Base-by-base conservation (phyloP, 1,140 invertebrate genomes). In the Hylaeus anthracinus region DNA sequence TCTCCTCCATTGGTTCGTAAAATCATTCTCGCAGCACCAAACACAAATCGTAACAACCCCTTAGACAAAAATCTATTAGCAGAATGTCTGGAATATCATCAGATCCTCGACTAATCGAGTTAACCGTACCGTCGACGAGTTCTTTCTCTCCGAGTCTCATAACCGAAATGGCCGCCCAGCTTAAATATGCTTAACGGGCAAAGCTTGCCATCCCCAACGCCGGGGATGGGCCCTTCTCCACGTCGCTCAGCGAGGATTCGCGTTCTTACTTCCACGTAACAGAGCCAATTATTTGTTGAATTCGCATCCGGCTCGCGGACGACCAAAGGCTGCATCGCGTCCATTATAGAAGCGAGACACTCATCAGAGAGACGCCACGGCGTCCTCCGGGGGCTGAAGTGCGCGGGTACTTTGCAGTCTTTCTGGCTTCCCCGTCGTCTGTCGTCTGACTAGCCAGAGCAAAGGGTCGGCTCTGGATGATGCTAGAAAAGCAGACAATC, bases 401-500 rank as follows among this genome's bases (percentile, higher is more conserved):
- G 12, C 51, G 39, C 53, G 26, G 65, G 51, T 77, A 75, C 78
- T 85, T 86, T 60, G 73, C 58, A 71, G 74, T 65, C 69, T 81
- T 81, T 85, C 72, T 69, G 72, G 60, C 65, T 75, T 8, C 55
- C 61, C 67, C 53, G 72, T 72, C 55, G 75, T 85, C 72, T 56
- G 71, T 86, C 58, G 69, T 73, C 79, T 79, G 79, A 70, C 65
- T 78, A 61, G 63, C 78, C 10, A 56, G 43, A 51, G 61, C 66
- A 65, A 81, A 88, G 77, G 58, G 81, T 77, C 72, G 60, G 9
- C 55, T n/a, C 64, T 85, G 77, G 72, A 86, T 82, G 80, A 88
- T 82, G 65, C 79, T 87, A 81, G 72, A 82, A 86, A 79, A 89
- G 81, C 78, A 87, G 86, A 87, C 88, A 89, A 89, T 89, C 84